A percentile compares a stretch with the other conserved stretches of the same genome.
These are phyloP conservation scores for Nephila pilipes DNA, from an alignment of 1,140 invertebrate genomes.

Conservation along the genomic window DNA sequence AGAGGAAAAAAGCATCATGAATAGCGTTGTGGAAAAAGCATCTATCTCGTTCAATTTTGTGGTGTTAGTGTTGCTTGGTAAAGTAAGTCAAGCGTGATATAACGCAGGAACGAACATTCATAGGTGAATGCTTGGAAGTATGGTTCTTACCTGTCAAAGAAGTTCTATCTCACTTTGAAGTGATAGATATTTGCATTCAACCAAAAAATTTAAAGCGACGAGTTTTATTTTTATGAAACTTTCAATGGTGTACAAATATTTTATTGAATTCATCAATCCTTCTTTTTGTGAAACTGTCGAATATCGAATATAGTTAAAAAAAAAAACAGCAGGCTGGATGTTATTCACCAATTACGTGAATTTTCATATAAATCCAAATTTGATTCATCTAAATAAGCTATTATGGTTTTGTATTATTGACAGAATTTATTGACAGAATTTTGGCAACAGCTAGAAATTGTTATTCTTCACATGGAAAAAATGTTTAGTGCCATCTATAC, in stretches of 20 bases:
- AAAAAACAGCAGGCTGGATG: background rate
- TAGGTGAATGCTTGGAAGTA: background rate
- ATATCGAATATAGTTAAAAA: background rate
- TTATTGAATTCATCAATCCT: no score
- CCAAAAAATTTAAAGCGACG: background rate
- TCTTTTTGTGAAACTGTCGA: no score
- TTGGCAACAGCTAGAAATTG: no score
- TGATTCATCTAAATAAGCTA: no score
- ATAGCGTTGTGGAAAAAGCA: background rate
- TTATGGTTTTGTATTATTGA: no score
- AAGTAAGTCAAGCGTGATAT: conserved; percentile 10
- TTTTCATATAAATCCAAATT: no score
- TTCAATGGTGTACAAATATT: no score
- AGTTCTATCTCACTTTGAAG: conserved; percentile 10
- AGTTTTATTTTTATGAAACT: background rate
- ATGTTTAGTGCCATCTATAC: no score
- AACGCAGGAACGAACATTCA: background rate
- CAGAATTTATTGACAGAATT: no score
- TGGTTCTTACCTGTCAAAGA: background rate
- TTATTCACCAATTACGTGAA: background rate
- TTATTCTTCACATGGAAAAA: no score
- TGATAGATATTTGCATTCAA: conserved; percentile 23
- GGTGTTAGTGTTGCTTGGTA: background rate
- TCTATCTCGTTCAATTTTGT: conserved; percentile 8
- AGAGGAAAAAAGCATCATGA: background rate